Conservation (phyloP, 2,113 vertebrate genomes). For the Alligator mississippiensis region DNA sequence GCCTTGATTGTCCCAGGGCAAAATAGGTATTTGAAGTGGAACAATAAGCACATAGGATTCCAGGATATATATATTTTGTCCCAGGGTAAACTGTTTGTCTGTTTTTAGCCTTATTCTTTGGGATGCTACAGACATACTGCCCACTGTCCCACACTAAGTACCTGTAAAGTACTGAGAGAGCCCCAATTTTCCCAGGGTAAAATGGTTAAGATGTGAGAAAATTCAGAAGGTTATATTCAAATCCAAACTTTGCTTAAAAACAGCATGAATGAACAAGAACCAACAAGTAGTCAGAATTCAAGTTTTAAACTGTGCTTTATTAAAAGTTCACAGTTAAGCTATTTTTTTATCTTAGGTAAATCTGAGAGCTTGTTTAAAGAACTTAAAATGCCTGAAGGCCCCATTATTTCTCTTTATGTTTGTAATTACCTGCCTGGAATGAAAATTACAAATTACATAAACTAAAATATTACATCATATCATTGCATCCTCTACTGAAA, state of each 20-base stretch:
- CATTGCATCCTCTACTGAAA: neutral
- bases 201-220: too few relatives aligned
- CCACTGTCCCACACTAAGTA: too few relatives aligned
- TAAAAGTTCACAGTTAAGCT: neutral
- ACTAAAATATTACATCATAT: neutral
- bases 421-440: neutral
- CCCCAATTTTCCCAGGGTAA: too few relatives aligned
- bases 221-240: slow-evolving; percentile 22
- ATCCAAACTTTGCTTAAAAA: slow-evolving; percentile 17
- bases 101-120: too few relatives aligned
- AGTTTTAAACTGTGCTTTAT: neutral
- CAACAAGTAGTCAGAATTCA: slow-evolving; percentile 3
- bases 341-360: neutral
- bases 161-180: too few relatives aligned
- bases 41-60: too few relatives aligned
- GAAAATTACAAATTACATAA: too few relatives aligned
- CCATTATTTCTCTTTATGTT: neutral
- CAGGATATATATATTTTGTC: too few relatives aligned
- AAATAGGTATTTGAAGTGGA: too few relatives aligned
- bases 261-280: neutral
- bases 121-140: too few relatives aligned
- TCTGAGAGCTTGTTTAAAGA: neutral
- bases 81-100: too few relatives aligned
- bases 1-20: too few relatives aligned
- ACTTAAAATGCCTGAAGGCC: neutral